Conservation (phyloP, 2,797 vertebrate genomes). For the Aplochiton taeniatus region DNA sequence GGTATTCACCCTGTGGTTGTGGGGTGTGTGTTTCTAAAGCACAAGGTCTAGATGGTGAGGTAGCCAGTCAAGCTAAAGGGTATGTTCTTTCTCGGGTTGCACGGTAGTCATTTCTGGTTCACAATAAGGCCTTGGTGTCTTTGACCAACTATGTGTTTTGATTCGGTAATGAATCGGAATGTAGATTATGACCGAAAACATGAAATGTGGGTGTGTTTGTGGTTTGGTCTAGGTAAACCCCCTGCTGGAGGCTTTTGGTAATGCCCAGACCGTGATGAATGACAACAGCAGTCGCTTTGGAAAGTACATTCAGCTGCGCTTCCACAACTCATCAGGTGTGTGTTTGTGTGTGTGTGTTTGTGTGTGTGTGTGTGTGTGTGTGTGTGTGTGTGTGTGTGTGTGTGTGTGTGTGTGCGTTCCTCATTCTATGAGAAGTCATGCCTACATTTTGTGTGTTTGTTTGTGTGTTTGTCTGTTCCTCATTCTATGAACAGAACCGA, state of each 20-base stretch:
- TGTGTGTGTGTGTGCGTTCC: constrained; percentile 35
- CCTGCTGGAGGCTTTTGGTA: constrained; percentile 78
- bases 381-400: neutral
- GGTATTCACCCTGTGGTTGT: too few relatives aligned
- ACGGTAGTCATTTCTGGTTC: too few relatives aligned
- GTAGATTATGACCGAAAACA: too few relatives aligned
- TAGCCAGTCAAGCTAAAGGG: too few relatives aligned
- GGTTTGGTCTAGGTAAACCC: constrained; percentile 72
- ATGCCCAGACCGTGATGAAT: constrained; percentile 80
- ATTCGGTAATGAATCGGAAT: too few relatives aligned
- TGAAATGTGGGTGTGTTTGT: neutral
- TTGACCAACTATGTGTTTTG: too few relatives aligned
- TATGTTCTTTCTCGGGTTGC: too few relatives aligned
- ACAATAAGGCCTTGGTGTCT: too few relatives aligned
- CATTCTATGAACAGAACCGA: too few relatives aligned
- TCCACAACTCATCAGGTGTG: constrained; percentile 69
- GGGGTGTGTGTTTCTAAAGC: too few relatives aligned
- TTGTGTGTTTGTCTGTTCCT: neutral
- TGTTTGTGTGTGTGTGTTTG: too few relatives aligned
- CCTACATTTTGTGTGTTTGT: neutral
- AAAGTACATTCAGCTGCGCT: constrained; percentile 79
- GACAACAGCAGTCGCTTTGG: constrained; percentile 80
- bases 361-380: neutral
- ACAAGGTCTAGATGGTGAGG: too few relatives aligned
- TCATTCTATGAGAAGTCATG: neutral